Evolutionary conservation across 1,140 invertebrate genomes (phyloP).

Genomic region (Tribolium castaneum): DNA sequence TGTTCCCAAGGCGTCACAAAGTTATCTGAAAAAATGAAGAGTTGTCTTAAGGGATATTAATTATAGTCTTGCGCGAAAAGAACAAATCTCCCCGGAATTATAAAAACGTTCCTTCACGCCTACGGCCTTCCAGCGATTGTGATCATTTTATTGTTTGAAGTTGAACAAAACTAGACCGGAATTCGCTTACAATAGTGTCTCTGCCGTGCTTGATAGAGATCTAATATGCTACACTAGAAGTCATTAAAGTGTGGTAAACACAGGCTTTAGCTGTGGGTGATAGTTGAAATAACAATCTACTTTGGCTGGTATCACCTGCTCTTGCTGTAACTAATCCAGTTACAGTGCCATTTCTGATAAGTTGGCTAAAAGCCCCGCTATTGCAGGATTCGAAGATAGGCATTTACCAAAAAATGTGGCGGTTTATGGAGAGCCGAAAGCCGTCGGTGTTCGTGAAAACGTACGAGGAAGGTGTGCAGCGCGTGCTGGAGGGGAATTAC

Average conservation of each 20-base stretch:
- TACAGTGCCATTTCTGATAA: neutral
- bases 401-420: slow-evolving; percentile 90
- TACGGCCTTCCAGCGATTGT: neutral
- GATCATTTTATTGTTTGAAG: neutral
- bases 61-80: neutral
- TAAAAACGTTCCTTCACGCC: neutral
- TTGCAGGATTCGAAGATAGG: slow-evolving; percentile 84
- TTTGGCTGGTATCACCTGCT: neutral
- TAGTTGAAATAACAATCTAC: slow-evolving; percentile 24
- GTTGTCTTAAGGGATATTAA: slow-evolving; percentile 10
- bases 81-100: neutral
- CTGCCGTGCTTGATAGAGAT: neutral
- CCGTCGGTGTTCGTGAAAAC: slow-evolving; percentile 78
- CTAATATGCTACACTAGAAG: neutral
- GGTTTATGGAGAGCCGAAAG: slow-evolving; percentile 82
- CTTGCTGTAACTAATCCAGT: neutral
- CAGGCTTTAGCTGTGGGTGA: slow-evolving; percentile 5
- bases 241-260: slow-evolving; percentile 26
- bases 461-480: slow-evolving; percentile 83
- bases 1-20: neutral
- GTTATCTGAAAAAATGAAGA: neutral
- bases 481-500: slow-evolving; percentile 85
- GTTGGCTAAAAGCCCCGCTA: neutral
- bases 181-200: neutral
- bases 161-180: neutral